A percentile compares a stretch with the other conserved stretches of the same genome.
Conservation (phyloP, 2,888 invertebrate genomes). For the Rapana venosa region DNA sequence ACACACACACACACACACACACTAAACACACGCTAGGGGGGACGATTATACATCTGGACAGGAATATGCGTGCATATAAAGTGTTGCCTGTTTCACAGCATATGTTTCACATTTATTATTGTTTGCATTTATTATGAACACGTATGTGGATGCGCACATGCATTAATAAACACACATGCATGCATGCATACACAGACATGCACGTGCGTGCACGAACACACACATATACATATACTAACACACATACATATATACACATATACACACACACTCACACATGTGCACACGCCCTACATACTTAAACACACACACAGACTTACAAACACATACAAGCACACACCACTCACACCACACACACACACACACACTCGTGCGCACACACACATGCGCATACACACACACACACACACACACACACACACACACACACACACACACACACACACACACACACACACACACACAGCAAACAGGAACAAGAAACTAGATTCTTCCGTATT, state of each 20-base stretch:
- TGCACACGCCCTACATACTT: too few species aligned
- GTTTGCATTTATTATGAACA: not conserved
- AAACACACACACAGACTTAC: not conserved
- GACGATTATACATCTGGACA: too few species aligned
- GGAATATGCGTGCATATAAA: too few species aligned
- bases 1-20: too few species aligned
- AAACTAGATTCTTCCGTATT: too few species aligned
- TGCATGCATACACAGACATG: not conserved
- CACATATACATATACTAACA: not conserved
- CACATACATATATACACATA: not conserved
- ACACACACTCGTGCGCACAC: not conserved
- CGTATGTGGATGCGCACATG: not conserved
- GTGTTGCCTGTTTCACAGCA: not conserved
- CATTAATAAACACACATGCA: not conserved
- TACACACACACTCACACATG: not conserved
- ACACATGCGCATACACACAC: too few species aligned
- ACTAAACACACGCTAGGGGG: too few species aligned
- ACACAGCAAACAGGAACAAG: too few species aligned
- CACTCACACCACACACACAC: not conserved
- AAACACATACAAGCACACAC: not conserved
- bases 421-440: too few species aligned
- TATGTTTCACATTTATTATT: not conserved
- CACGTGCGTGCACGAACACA: too few species aligned
- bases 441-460: too few species aligned
- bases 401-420: too few species aligned